Evolutionary conservation across 37 sponge, comb jelly and placozoan species (phyloP).

Genomic region (Diacarnus erythraeanus): DNA sequence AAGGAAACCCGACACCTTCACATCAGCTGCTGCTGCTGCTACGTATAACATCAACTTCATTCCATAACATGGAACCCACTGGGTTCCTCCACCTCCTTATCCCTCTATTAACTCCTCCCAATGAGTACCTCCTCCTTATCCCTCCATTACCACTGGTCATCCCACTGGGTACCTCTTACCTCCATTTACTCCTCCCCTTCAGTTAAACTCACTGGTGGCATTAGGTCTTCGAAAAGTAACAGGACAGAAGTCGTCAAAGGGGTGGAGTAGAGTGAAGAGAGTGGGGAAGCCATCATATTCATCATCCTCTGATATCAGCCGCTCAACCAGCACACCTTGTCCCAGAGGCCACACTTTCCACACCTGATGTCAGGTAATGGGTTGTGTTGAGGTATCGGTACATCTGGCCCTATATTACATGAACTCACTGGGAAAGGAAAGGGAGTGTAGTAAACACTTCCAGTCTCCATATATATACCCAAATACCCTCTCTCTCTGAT

Average conservation of each 20-base stretch:
- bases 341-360: conserved; percentile 40
- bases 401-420: no score
- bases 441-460: conserved; percentile 50
- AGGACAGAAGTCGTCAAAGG: conserved; percentile 73
- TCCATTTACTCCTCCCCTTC: no score
- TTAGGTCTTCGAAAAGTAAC: conserved; percentile 37
- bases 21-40: conserved; percentile 15
- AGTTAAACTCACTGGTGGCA: no score
- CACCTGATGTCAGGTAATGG: conserved; percentile 53
- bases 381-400: no score
- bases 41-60: no score
- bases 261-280: conserved; percentile 67
- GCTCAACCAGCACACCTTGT: conserved; percentile 59
- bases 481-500: conserved; percentile 33
- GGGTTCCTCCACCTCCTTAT: no score
- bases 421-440: conserved; percentile 69
- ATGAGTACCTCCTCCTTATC: no score
- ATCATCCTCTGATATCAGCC: neutral
- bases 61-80: no score
- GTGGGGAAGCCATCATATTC: conserved; percentile 58
- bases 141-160: no score
- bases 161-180: no score
- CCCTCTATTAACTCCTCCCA: no score
- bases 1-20: conserved; percentile 29
- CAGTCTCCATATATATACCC: conserved; percentile 42